Conservation (phyloP, 2,888 invertebrate species). For the Camptogramma bilineatum region DNA sequence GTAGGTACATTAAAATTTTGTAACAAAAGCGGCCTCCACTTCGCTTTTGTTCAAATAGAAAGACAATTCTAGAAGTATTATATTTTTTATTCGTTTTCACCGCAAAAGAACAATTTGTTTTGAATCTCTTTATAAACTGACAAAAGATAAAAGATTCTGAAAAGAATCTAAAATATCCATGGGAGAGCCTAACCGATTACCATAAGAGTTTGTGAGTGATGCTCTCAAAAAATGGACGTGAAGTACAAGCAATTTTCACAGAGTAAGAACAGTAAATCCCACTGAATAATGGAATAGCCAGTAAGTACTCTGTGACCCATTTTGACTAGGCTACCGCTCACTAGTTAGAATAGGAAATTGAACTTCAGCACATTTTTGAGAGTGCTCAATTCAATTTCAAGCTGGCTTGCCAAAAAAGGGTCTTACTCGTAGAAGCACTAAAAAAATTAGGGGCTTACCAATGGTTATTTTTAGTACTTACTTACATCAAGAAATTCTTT, state of each 20-base stretch:
- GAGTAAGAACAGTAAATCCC: conserved; percentile 47
- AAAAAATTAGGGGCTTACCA: neutral
- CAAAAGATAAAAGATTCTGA: neutral
- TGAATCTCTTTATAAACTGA: neutral
- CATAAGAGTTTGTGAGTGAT: conserved; percentile 3
- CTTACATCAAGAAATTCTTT: neutral
- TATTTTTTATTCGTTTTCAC: too few relatives aligned
- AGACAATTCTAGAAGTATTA: too few relatives aligned
- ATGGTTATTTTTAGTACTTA: neutral
- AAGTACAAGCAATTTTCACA: conserved; percentile 39
- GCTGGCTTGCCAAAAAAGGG: conserved; percentile 7
- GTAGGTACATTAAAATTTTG: too few relatives aligned
- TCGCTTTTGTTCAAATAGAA: too few relatives aligned
- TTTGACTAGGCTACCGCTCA: conserved; percentile 52
- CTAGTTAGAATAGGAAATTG: conserved; percentile 45
- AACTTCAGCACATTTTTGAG: conserved; percentile 33
- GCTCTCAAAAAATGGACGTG: conserved; percentile 20
- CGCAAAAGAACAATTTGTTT: too few relatives aligned
- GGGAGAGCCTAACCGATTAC: neutral
- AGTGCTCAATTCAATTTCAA: conserved; percentile 20
- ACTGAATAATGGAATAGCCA: conserved; percentile 56
- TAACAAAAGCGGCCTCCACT: too few relatives aligned
- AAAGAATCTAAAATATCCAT: neutral
- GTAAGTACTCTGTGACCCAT: conserved; percentile 58
- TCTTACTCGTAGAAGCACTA: neutral